Conservation (phyloP, 1,140 invertebrate species). For the Linepithema humile region DNA sequence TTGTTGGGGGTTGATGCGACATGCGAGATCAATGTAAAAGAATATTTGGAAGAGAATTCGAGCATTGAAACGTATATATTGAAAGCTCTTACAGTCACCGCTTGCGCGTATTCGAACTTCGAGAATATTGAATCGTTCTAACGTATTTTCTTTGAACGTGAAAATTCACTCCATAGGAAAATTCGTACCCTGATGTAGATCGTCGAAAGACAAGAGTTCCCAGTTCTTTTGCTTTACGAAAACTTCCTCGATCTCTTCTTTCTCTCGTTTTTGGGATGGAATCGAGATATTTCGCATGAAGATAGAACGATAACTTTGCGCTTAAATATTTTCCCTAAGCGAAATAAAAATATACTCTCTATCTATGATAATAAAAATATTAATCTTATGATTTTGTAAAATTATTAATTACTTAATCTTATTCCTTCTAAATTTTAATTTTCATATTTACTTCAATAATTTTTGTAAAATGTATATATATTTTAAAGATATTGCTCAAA, state of each 20-base stretch:
- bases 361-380: background rate
- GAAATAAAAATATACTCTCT: background rate
- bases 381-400: background rate
- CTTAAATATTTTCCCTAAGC: background rate
- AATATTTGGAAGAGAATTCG: constrained; percentile 21
- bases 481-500: background rate
- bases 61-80: constrained; percentile 25
- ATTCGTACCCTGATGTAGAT: constrained; percentile 38
- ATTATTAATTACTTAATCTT: background rate
- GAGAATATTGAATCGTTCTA: constrained; percentile 56
- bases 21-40: background rate
- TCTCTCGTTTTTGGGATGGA: background rate
- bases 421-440: background rate
- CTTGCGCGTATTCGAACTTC: constrained; percentile 31
- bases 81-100: constrained; percentile 28
- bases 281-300: constrained; percentile 20
- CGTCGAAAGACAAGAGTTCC: constrained; percentile 47
- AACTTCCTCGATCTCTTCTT: constrained; percentile 20
- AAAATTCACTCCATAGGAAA: constrained; percentile 49
- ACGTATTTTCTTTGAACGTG: constrained; percentile 54
- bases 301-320: background rate
- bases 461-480: background rate
- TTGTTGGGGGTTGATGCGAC: background rate
- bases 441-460: background rate
- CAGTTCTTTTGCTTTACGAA: constrained; percentile 36